These are phyloP conservation scores for Carterocephalus palaemon DNA, from an alignment of 2,888 invertebrate genomes.

Conservation along the genomic window DNA sequence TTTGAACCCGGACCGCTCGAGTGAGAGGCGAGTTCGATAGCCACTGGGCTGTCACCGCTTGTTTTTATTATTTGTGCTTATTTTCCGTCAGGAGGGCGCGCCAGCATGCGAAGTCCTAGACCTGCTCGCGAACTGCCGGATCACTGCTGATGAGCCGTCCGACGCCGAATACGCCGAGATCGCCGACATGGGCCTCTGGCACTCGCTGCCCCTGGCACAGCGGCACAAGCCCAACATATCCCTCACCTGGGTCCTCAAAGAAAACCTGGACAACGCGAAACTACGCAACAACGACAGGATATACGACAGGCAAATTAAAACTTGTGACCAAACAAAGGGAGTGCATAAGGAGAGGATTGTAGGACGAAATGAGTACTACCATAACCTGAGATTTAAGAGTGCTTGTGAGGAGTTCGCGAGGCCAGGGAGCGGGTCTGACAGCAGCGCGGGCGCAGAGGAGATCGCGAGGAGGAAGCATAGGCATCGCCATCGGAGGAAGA, in stretches of 20 bases:
- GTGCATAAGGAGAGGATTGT: slow-evolving; percentile 55
- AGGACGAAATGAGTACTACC: slow-evolving; percentile 69
- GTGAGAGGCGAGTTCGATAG: too few species aligned
- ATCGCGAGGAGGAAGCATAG: slow-evolving; percentile 65
- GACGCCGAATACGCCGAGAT: slow-evolving; percentile 67
- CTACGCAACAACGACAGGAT: too few species aligned
- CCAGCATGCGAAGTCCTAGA: slow-evolving; percentile 62
- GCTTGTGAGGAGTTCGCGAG: slow-evolving; percentile 66
- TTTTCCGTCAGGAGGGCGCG: slow-evolving; percentile 44
- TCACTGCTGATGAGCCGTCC: slow-evolving; percentile 45
- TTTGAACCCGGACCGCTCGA: too few species aligned
- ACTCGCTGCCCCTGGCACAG: slow-evolving; percentile 66
- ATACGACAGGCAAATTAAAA: too few species aligned
- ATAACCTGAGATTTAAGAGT: slow-evolving; percentile 67
- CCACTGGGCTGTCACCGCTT: too few species aligned
- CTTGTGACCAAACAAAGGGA: too few species aligned
- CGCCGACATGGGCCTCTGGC: slow-evolving; percentile 72
- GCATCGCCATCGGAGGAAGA: slow-evolving; percentile 70
- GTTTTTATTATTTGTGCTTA: too few species aligned
- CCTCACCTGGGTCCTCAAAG: slow-evolving; percentile 86
- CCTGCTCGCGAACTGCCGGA: slow-evolving; percentile 62
- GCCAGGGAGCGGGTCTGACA: slow-evolving; percentile 52
- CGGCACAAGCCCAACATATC: slow-evolving; percentile 82
- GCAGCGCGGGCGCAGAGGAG: slow-evolving; percentile 65
- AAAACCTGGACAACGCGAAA: slow-evolving; percentile 74